Conservation (phyloP, 53 echinoderm and acorn worm species). For the Echinarachnius parma region DNA sequence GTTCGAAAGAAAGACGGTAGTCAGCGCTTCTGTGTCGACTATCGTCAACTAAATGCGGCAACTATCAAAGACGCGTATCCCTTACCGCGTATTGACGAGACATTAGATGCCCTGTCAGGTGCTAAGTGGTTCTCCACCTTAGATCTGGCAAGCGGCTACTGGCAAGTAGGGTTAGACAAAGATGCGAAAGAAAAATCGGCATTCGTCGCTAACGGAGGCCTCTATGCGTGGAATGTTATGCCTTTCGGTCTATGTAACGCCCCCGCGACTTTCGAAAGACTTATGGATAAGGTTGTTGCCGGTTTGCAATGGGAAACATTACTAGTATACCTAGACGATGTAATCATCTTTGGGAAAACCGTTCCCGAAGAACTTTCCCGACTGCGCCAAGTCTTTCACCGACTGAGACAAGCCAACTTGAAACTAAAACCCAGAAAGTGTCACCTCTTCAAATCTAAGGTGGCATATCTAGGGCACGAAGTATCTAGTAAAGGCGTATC, state of each 20-base stretch:
- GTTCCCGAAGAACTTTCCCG: slow-evolving; percentile 21
- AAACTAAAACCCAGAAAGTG: slow-evolving; percentile 51
- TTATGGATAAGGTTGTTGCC: slow-evolving; percentile 33
- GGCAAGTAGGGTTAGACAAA: slow-evolving; percentile 42
- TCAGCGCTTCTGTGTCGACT: slow-evolving; percentile 40
- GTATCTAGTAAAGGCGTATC: slow-evolving; percentile 25
- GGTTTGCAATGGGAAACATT: slow-evolving; percentile 45
- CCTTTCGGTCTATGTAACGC: slow-evolving; percentile 39
- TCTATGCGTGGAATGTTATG: slow-evolving; percentile 28
- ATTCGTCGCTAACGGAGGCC: slow-evolving; percentile 16
- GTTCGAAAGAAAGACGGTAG: slow-evolving; percentile 41
- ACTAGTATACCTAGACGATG: slow-evolving; percentile 49
- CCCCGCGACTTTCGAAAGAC: slow-evolving; percentile 39
- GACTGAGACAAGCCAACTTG: slow-evolving; percentile 33
- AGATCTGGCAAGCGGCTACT: slow-evolving; percentile 44
- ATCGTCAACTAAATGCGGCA: slow-evolving; percentile 23
- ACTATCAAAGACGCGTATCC: slow-evolving; percentile 50
- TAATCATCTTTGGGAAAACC: slow-evolving; percentile 46
- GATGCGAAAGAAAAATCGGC: slow-evolving; percentile 34
- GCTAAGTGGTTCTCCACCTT: slow-evolving; percentile 43
- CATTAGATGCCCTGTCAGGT: slow-evolving; percentile 33
- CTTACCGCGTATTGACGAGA: slow-evolving; percentile 32
- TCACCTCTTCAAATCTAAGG: slow-evolving; percentile 30
- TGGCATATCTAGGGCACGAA: slow-evolving; percentile 40
- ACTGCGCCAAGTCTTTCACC: slow-evolving; percentile 12